These are phyloP conservation scores for Panagrolaimus sp. DNA, from an alignment of 1,140 invertebrate genomes.

Conservation along the genomic window DNA sequence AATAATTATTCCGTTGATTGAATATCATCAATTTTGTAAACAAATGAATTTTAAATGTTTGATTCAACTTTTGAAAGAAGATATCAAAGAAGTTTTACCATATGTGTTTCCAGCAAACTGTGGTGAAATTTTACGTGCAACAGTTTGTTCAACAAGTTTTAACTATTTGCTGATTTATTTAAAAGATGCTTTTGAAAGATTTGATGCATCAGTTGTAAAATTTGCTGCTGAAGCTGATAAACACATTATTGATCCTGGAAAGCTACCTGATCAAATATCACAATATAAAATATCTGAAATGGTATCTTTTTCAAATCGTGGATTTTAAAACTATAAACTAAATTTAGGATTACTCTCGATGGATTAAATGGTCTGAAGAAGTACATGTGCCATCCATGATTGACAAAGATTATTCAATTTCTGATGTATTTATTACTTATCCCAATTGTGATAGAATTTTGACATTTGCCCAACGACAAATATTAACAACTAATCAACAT, in stretches of 20 bases:
- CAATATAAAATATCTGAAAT: conserved; percentile 27
- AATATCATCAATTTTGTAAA: conserved; percentile 25
- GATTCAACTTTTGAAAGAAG: conserved; percentile 25
- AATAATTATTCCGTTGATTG: conserved; percentile 23
- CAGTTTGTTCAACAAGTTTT: conserved; percentile 22
- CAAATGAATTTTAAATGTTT: background rate
- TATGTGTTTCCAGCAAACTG: conserved; percentile 25
- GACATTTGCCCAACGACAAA: conserved; percentile 13
- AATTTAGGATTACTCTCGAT: conserved; percentile 21
- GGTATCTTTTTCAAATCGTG: background rate
- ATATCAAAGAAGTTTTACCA: conserved; percentile 27
- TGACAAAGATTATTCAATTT: conserved; percentile 30
- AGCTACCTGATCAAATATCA: conserved; percentile 19
- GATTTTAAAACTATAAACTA: conserved; percentile 1
- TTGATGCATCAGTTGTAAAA: conserved; percentile 26
- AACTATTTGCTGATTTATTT: conserved; percentile 31
- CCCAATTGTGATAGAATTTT: conserved; percentile 29
- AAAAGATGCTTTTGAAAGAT: conserved; percentile 20
- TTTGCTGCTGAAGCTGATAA: conserved; percentile 21
- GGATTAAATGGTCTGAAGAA: conserved; percentile 30
- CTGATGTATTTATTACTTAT: conserved; percentile 32
- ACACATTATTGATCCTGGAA: conserved; percentile 21
- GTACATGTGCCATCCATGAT: conserved; percentile 11
- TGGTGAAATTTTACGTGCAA: conserved; percentile 27
- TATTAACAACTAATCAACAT: conserved; percentile 20